Base-by-base conservation (phyloP, 2,888 invertebrate genomes). In the Athalia rosae region DNA sequence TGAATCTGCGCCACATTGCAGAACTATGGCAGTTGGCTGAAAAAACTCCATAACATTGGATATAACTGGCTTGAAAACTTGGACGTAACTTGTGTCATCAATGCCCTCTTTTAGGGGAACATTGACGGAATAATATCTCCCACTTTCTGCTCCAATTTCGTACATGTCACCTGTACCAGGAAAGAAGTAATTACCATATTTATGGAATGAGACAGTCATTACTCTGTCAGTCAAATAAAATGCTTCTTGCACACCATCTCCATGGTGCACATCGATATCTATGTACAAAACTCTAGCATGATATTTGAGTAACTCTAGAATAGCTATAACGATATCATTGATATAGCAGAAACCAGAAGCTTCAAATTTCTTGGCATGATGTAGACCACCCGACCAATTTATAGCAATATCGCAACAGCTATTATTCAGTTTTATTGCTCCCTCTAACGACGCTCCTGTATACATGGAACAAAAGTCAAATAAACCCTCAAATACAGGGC, bases 271-370 rank as follows among this genome's bases (percentile, higher is more conserved):
- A 86, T 99, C 99, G 79, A 99, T 99, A 87, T 99, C 99, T 80
- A 99, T 98, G 88, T 99, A 99, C 3, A 99, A 91, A 0, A 99
- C 99, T 78, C 99, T 91, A 0, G 97, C 95, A 87, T 99, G 96
- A 87, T 97, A 97, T 87, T 98, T 98, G 0, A 99, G 90, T 5
- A 99, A 91, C 89, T 99, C 99, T 73, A 99, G 90, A 84, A 99
- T 99, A 1, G 97, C 98, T 85, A 99, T 97, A 0, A 99, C 99
- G 83, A 99, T 99, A 88, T 99, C 99, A 87, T 99, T 99, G 0
- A 99, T 98, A 85, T 99, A 99, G 90, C 99, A 99, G 89, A 99
- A 99, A 0, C 99, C 97, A n/a, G 98, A 98, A 0, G 99, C 99
- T 91, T 98, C 98, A 91, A 97, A 98, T 89, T 99, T 99, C 90